These are phyloP conservation scores for Anas platyrhynchos DNA, from an alignment of 2,113 vertebrate species.

Conservation along the genomic window DNA sequence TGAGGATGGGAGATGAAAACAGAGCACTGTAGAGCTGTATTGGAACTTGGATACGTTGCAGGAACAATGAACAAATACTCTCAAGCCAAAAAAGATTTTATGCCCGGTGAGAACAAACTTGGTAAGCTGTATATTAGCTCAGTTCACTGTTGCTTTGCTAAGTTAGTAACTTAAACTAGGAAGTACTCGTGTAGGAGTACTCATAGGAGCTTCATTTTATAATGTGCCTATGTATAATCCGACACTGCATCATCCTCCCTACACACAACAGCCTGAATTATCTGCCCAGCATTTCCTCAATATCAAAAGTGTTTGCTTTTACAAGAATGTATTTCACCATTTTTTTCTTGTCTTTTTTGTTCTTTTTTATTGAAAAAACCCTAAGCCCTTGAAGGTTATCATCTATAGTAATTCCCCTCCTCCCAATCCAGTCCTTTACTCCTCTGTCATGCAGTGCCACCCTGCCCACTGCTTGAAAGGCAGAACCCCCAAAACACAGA, in stretches of 20 bases:
- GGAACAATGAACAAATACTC: neutral
- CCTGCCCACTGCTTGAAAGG: neutral
- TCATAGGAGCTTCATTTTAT: neutral
- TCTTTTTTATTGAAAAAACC: neutral
- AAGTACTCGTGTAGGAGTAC: neutral
- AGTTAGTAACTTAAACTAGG: neutral
- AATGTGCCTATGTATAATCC: neutral
- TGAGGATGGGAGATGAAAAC: neutral
- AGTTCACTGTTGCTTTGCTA: neutral
- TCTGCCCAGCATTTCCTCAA: neutral
- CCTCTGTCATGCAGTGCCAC: too few relatives aligned
- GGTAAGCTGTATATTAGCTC: neutral
- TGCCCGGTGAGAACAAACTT: neutral
- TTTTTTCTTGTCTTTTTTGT: neutral
- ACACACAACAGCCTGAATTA: neutral
- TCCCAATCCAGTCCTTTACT: neutral
- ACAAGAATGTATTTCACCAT: neutral
- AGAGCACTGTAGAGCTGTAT: rapidly evolving
- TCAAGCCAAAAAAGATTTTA: neutral
- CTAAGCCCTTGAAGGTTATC: neutral
- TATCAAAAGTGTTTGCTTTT: neutral
- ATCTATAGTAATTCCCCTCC: neutral
- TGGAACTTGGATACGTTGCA: neutral
- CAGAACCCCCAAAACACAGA: neutral
- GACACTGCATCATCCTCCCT: neutral